These are phyloP conservation scores for Mustelus asterias DNA, from an alignment of 2,113 vertebrate genomes.

Conservation along the genomic window DNA sequence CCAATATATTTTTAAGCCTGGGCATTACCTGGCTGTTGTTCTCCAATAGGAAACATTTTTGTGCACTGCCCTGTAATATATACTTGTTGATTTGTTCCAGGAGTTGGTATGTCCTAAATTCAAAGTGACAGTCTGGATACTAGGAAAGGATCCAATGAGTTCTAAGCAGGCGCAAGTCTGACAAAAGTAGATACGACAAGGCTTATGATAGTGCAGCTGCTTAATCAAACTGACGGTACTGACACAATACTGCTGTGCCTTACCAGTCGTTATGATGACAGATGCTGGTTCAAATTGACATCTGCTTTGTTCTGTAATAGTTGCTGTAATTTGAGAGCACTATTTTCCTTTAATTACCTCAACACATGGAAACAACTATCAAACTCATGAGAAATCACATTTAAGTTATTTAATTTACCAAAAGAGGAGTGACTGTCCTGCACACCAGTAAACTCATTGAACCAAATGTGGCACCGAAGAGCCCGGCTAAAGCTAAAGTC, in stretches of 20 bases:
- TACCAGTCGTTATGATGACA: slow-evolving; percentile 18
- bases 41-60: background rate
- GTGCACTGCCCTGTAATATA: background rate
- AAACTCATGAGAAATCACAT: background rate
- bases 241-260: slow-evolving; percentile 1
- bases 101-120: background rate
- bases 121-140: background rate
- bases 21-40: background rate
- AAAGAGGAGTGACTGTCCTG: background rate
- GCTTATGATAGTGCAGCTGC: background rate
- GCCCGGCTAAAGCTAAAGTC: background rate
- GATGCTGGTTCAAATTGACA: slow-evolving; percentile 20
- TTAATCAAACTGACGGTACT: slow-evolving; percentile 31
- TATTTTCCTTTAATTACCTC: slow-evolving; percentile 9
- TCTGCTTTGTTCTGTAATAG: slow-evolving; percentile 17
- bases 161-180: background rate
- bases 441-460: background rate
- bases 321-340: slow-evolving; percentile 5
- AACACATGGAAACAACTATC: background rate
- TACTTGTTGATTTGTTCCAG: background rate
- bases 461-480: background rate
- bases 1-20: background rate
- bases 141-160: background rate
- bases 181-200: background rate
- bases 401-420: background rate